A percentile compares a stretch with the other conserved stretches of the same genome.
phyloP scores from a whole-genome alignment of 1,140 invertebrate genomes.

The Saccostrea glomerata region DNA sequence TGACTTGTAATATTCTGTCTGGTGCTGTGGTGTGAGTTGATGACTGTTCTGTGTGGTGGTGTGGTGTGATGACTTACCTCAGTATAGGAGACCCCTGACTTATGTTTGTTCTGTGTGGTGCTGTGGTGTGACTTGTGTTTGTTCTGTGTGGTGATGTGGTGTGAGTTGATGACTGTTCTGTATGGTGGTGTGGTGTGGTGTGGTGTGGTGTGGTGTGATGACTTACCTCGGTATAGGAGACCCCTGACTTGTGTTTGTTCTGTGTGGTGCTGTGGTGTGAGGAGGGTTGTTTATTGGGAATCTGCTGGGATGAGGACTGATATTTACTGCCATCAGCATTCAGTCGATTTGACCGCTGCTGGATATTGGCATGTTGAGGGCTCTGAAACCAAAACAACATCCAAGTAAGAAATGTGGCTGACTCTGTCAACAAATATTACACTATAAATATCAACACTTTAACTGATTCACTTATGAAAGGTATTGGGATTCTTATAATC shows the following conservation, averaged over 20 bases:
- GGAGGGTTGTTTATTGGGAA: background rate
- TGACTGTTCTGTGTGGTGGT: background rate
- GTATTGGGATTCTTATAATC: too few species aligned
- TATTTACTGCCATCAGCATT: slow-evolving; percentile 51
- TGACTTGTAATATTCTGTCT: background rate
- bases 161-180: background rate
- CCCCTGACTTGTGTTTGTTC: slow-evolving; percentile 19
- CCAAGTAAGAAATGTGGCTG: background rate
- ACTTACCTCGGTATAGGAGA: slow-evolving; percentile 41
- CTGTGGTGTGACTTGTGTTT: slow-evolving; percentile 6
- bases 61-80: slow-evolving; percentile 4
- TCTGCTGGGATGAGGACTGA: slow-evolving; percentile 20
- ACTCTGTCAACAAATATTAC: too few species aligned
- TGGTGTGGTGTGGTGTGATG: background rate
- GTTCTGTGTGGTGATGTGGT: background rate
- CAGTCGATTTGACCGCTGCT: slow-evolving; percentile 55
- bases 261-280: background rate
- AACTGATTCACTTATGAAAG: too few species aligned
- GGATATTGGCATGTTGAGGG: slow-evolving; percentile 58
- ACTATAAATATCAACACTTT: too few species aligned
- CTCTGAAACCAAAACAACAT: slow-evolving; percentile 52
- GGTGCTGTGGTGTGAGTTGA: background rate
- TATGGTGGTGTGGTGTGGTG: background rate
- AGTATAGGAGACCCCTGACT: background rate
- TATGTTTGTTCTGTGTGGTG: background rate